Evolutionary conservation across 2,888 invertebrate species (phyloP), one percentile per base, ranked within the genome.

Genomic region (Cataglyphis albicans): DNA sequence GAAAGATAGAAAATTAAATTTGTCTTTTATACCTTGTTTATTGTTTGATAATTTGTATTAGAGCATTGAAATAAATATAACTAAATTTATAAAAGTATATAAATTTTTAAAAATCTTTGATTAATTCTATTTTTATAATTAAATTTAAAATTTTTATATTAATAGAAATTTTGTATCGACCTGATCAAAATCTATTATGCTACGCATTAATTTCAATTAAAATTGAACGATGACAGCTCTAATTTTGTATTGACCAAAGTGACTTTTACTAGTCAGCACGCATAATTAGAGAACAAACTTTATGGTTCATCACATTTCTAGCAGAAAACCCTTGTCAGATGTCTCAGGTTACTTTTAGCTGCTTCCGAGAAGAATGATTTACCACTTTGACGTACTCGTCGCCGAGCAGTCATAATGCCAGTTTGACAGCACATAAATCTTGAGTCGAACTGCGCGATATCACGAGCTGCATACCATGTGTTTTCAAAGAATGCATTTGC

Each of bases 281-380:
- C 9, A 89, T 89, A 91, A 92, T 92, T 91, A 91, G 87, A 75
- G 74, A 73, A 12, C 5, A 0, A 21, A 57, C 21, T 57, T n/a
- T 52, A 2, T n/a, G n/a, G 7, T n/a, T 52, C 2, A 0, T 29
- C 29, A 25, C 84, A 87, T 84, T 67, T 84, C 80, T 35, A 68
- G 52, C 73, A 83, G 83, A 92, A 92, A 93, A 92, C 92, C 91
- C 90, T 89, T 80, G 72, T 85, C 88, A 88, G 88, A 82, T 87
- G 83, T 92, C 91, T 93, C 92, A 84, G 87, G 91, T 93, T 93
- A 91, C 91, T 73, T 9, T 82, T 81, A 84, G 82, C 73, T 83
- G 7, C 12, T 52, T 52, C 52, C 52, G 73, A 81, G 75, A 82
- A 84, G 83, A 84, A 86, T 91, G 91, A 92, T 87, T 92, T 91